phyloP scores from a whole-genome alignment of 2,113 vertebrate genomes.

The Halcyon senegalensis region DNA sequence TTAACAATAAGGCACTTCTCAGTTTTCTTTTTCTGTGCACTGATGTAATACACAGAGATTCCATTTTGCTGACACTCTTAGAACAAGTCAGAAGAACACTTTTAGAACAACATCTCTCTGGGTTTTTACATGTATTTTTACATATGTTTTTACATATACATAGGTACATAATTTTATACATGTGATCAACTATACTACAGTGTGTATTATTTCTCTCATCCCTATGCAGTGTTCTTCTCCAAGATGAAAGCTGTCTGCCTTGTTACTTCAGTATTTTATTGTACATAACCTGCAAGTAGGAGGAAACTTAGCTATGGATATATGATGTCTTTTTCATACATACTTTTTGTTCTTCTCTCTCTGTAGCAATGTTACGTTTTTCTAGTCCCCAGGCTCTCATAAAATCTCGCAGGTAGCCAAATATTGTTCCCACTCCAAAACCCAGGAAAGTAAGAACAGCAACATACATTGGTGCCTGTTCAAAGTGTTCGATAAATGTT shows the following conservation, averaged over 20 bases:
- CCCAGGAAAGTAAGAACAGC: conserved; percentile 90
- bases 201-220: not conserved
- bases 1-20: not conserved
- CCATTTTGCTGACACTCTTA: not conserved
- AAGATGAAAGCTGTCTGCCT: not conserved
- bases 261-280: not conserved
- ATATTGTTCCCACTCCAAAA: conserved; percentile 88
- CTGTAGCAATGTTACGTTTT: conserved; percentile 84
- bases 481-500: conserved; percentile 80
- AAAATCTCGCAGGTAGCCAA: conserved; percentile 94
- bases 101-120: not conserved
- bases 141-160: not conserved
- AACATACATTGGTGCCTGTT: conserved; percentile 89
- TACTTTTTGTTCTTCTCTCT: conserved; percentile 92
- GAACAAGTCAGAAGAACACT: not conserved
- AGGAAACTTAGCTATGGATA: not conserved
- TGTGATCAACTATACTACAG: not conserved
- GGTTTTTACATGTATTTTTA: too few species aligned
- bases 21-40: not conserved
- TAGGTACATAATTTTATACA: not conserved
- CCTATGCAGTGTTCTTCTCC: not conserved
- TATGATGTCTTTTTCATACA: not conserved
- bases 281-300: not conserved
- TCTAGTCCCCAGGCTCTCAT: conserved; percentile 89
- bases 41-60: not conserved